Evolutionary conservation across 2,888 invertebrate genomes (phyloP).

Genomic region (Gandaritis pyraliata): DNA sequence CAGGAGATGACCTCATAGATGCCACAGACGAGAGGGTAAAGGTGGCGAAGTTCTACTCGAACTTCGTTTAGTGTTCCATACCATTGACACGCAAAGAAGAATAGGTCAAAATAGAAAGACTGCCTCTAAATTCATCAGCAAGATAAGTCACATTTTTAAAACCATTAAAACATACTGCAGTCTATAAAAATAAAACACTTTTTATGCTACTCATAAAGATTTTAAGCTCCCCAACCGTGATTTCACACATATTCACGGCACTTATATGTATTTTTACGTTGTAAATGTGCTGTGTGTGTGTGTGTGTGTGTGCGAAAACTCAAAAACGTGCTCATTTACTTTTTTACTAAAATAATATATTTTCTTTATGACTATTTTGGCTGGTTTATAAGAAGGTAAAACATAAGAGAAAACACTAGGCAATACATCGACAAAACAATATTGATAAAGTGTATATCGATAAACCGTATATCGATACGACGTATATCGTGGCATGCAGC

Average conservation of each 20-base stretch:
- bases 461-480: conserved; percentile 1
- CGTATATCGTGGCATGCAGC: conserved; percentile 17
- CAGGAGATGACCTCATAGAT: too few species aligned
- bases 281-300: conserved; percentile 13
- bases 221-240: conserved; percentile 12
- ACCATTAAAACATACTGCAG: conserved; percentile 17
- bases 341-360: not conserved
- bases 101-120: too few species aligned
- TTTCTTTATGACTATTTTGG: too few species aligned
- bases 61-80: too few species aligned
- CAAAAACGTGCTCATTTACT: not conserved
- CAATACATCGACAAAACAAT: conserved; percentile 7
- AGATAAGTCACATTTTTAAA: conserved; percentile 27
- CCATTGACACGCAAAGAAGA: too few species aligned
- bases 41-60: too few species aligned
- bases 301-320: conserved; percentile 13
- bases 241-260: conserved; percentile 20
- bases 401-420: not conserved
- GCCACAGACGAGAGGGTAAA: too few species aligned
- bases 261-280: conserved; percentile 18
- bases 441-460: conserved; percentile 12
- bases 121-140: conserved; percentile 2
- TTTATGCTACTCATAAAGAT: conserved; percentile 29
- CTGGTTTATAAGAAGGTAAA: too few species aligned
- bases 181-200: conserved; percentile 21